A percentile compares a stretch with the other conserved stretches of the same genome.
phyloP scores from a whole-genome alignment of 2,113 vertebrate genomes.

The Psilopogon haemacephalus region DNA sequence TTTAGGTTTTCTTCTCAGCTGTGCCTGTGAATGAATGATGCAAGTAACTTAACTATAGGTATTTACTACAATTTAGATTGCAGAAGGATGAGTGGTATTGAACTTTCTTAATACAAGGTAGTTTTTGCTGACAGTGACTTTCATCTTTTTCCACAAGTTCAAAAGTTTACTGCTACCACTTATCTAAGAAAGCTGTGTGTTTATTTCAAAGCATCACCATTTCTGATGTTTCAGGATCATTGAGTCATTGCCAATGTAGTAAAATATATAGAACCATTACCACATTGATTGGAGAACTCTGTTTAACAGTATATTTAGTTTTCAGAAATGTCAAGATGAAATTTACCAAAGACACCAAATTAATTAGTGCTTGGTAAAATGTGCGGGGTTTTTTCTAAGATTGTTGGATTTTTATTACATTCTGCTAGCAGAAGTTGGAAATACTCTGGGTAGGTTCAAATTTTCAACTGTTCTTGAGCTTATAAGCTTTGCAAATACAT shows the following conservation, averaged over 20 bases:
- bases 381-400: not conserved
- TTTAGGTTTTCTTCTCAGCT: constrained; percentile 2
- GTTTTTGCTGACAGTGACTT: constrained; percentile 4
- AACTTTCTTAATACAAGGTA: not conserved
- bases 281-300: not conserved
- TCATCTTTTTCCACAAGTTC: not conserved
- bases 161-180: not conserved
- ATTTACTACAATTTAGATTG: not conserved
- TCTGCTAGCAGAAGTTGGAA: not conserved
- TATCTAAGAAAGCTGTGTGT: not conserved
- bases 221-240: not conserved
- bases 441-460: not conserved
- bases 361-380: not conserved
- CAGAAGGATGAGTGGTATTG: not conserved
- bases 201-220: not conserved
- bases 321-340: not conserved
- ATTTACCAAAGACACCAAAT: not conserved
- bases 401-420: not conserved
- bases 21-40: not conserved
- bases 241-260: not conserved
- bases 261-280: not conserved
- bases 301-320: not conserved
- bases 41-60: not conserved
- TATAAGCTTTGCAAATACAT: not conserved
- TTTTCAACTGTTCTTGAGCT: not conserved